Conservation (phyloP, 2,888 invertebrate species). For the Noctua pronuba region DNA sequence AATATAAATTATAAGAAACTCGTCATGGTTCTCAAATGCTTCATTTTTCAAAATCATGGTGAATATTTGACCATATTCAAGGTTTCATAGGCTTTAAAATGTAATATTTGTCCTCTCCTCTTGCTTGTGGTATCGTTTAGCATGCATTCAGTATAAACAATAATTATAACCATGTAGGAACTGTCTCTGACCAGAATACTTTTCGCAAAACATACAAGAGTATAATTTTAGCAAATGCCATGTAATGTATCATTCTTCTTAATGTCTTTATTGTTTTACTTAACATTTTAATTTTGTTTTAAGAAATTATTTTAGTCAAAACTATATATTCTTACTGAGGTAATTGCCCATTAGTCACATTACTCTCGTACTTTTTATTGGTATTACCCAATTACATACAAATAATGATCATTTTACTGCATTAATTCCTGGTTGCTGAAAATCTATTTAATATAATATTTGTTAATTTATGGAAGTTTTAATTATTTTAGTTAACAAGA, state of each 20-base stretch:
- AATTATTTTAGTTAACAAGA: conserved; percentile 3
- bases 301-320: not conserved
- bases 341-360: conserved; percentile 7
- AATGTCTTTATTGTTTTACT: not conserved
- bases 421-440: not conserved
- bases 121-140: conserved; percentile 7
- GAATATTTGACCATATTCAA: conserved; percentile 30
- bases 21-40: conserved; percentile 33
- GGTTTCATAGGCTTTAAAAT: conserved; percentile 5
- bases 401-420: not conserved
- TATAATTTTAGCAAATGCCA: not conserved
- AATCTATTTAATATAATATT: not conserved
- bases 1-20: conserved; percentile 29
- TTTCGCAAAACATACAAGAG: conserved; percentile 1
- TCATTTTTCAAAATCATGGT: conserved; percentile 37
- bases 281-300: not conserved
- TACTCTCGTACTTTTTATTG: conserved; percentile 3
- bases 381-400: not conserved
- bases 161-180: conserved; percentile 16
- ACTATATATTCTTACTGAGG: not conserved
- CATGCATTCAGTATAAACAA: conserved; percentile 12
- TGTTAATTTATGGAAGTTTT: not conserved
- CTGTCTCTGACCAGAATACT: not conserved
- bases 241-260: not conserved
- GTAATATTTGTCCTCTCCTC: not conserved